Conservation (phyloP, 2,797 vertebrate species). For the Lagorchestes hirsutus region DNA sequence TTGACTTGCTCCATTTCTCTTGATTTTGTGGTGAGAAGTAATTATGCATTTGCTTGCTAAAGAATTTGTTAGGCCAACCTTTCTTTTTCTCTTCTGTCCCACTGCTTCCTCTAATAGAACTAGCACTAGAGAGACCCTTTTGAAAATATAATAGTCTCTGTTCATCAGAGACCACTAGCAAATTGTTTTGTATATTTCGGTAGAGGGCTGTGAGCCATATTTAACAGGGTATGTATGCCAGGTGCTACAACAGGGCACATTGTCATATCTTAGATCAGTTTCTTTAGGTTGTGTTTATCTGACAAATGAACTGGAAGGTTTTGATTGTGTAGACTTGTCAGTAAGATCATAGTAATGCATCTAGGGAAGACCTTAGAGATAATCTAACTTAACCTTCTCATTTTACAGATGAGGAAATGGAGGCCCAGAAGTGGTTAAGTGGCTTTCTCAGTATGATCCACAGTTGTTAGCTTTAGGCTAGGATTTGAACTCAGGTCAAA, state of each 20-base stretch:
- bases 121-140: background rate
- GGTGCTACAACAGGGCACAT: background rate
- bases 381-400: background rate
- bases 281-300: background rate
- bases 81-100: background rate
- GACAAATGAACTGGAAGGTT: background rate
- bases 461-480: background rate
- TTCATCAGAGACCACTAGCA: conserved; percentile 9
- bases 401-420: background rate
- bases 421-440: background rate
- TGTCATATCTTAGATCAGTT: background rate
- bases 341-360: background rate
- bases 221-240: background rate
- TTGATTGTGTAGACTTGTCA: background rate
- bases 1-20: background rate
- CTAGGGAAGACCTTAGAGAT: background rate
- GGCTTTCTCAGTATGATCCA: background rate
- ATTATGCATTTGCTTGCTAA: conserved; percentile 16
- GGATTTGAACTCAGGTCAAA: background rate
- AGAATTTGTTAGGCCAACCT: conserved; percentile 8
- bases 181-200: conserved; percentile 13
- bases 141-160: background rate
- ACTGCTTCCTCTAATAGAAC: background rate
- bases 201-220: background rate
- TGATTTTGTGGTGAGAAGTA: conserved; percentile 44